Evolutionary conservation across 2,113 vertebrate genomes (phyloP), one percentile per base, ranked within the genome.

Genomic region (Nothobranchius furzeri): DNA sequence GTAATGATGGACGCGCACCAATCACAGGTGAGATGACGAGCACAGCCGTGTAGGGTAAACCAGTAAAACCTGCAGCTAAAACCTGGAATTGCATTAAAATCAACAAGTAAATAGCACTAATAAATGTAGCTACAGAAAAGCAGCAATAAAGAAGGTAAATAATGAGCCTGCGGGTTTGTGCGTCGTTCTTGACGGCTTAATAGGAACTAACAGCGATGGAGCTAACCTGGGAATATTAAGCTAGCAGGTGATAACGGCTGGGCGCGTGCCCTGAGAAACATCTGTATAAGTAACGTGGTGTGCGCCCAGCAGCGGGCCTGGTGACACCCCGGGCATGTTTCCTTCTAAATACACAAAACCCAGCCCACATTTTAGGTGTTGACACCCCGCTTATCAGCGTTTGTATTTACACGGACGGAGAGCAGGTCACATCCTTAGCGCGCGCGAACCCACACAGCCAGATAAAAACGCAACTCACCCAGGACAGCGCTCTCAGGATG

Each of bases 401-500:
- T 37, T 62, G 9, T 47, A 64, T 84, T 83, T 84, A 76, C 68
- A 52, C 62, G 47, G 78, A 52, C 62, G 47, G 78, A 55, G 65
- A 68, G 50, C 65, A 76, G 79, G 83, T 88, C 84, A 87, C 77
- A 64, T 70, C 73, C 68, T 63, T 68, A 3, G 14, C 37, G 9
- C 62, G 49, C 40, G 13, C 55, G 12, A 36, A 24, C 11, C 45
- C 45, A 52, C n/a, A 11, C 62, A 52, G 46, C 49, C 51, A 46
- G 57, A 50, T 37, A 46, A 46, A 54, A 24, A 53, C 35, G 36
- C 0, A 45, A 84, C 96, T 97, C 90, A 98, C 97, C 97, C 95
- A 98, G 66, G 94, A 90, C 36, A 93, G 79, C 63, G 93, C 87
- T 87, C 96, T 90, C 40, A 99, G 92, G 64, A 99, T 92, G 88